phyloP scores from a whole-genome alignment of 1,140 invertebrate genomes.

The Conus ventricosus region DNA sequence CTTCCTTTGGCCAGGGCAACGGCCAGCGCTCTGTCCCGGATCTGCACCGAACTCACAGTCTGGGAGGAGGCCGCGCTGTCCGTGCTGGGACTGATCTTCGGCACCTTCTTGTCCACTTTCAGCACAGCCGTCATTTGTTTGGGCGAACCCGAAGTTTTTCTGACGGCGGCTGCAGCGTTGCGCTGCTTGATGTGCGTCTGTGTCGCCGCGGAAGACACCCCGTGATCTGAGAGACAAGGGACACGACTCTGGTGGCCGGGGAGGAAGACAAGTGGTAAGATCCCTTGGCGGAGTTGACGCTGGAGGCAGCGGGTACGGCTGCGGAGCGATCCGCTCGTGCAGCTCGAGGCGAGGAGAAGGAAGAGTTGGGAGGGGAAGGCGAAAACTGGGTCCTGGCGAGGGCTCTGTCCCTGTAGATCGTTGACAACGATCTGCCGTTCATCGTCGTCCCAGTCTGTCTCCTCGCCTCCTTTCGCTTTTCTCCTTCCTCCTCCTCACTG shows the following conservation, averaged over 20 bases:
- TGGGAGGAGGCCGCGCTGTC: background rate
- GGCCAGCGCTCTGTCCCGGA: background rate
- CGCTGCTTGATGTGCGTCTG: constrained; percentile 23
- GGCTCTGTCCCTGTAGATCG: background rate
- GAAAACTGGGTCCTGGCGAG: background rate
- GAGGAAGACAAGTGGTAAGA: constrained; percentile 19
- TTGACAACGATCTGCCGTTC: background rate
- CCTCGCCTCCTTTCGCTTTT: background rate
- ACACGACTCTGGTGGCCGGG: background rate
- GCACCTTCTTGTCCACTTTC: constrained; percentile 18
- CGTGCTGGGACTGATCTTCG: constrained; percentile 15
- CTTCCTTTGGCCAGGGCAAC: background rate
- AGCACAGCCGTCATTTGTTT: background rate
- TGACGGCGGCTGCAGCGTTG: background rate
- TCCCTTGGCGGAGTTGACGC: constrained; percentile 4
- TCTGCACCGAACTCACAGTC: background rate
- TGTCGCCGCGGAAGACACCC: background rate
- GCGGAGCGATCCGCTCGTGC: background rate
- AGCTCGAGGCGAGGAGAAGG: background rate
- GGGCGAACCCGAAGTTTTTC: background rate
- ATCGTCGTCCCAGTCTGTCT: background rate
- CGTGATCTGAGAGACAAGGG: constrained; percentile 30
- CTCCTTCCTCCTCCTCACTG: background rate
- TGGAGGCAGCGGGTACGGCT: background rate
- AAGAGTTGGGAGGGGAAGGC: background rate